Evolutionary conservation across 2,888 invertebrate species (phyloP).

Genomic region (Cephus spinipes): DNA sequence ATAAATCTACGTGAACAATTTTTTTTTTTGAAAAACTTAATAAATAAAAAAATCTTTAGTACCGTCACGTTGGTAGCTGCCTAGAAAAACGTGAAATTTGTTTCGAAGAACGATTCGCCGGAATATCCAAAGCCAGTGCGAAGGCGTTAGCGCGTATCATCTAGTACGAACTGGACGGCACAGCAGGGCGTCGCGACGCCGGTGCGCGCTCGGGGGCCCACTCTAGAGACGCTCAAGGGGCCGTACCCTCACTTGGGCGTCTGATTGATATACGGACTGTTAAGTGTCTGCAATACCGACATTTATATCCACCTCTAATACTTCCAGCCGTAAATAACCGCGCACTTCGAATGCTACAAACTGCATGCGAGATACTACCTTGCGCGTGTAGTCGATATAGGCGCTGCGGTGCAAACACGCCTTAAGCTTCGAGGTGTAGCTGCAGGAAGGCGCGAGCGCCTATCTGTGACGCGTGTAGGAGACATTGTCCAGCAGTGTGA

Average conservation of each 20-base stretch:
- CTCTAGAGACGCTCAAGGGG: constrained; percentile 39
- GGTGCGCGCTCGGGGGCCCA: constrained; percentile 27
- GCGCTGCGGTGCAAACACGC: no score
- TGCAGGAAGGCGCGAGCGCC: no score
- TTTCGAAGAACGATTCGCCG: background rate
- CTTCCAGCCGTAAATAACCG: constrained; percentile 63
- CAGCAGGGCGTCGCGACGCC: constrained; percentile 45
- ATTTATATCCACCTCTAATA: constrained; percentile 65
- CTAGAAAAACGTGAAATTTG: no score
- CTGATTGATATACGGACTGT: constrained; percentile 67
- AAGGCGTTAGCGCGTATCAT: no score
- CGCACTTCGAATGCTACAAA: constrained; percentile 47
- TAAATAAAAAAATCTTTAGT: no score
- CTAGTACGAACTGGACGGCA: constrained; percentile 11
- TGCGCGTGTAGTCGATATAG: background rate
- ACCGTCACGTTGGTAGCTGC: no score
- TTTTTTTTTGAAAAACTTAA: no score
- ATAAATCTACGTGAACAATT: no score
- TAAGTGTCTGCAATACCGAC: constrained; percentile 66
- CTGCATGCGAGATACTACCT: constrained; percentile 5
- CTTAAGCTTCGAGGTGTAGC: no score
- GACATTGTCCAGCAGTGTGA: constrained; percentile 37
- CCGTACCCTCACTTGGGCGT: constrained; percentile 52
- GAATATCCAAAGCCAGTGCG: background rate
- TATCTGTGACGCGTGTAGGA: background rate